Evolutionary conservation across 2,113 vertebrate genomes (phyloP), one percentile per base, ranked within the genome.

Genomic region (Balaeniceps rex): DNA sequence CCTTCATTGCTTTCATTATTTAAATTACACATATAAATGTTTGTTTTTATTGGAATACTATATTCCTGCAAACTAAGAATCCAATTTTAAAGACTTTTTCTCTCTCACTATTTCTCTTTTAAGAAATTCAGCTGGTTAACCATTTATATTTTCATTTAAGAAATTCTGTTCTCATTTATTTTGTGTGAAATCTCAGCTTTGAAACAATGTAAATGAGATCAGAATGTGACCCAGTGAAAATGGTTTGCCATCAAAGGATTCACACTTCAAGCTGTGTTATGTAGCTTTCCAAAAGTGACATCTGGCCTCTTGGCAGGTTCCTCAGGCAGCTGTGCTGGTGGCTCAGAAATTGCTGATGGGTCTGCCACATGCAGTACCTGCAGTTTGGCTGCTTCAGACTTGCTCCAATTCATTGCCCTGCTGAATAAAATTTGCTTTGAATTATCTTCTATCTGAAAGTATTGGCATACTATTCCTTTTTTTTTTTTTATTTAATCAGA

Each of bases 221-320:
- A 94, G 87, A 94, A 93, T 95, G 31, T 87, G 93, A 94, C 92
- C 90, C 76, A 81, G 28, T 86, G 85, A 95, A 80, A 91, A 93
- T 85, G 87, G 92, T 96, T 96, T 97, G 68, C 87, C 82, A 80
- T 96, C 91, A 96, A 96, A 97, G 83, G 57, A 92, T 78, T 89
- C 81, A 80, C 60, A 77, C 71, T 93, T 94, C 90, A 92, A 95
- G 86, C 92, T 94, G 84, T 63, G 61, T 68, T 83, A 96, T 83
- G 79, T 44, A 78, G 92, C 82, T 93, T 94, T 97, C 97, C 97
- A 97, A 96, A 96, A 97, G 64, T 85, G 94, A 96, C 95, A 91
- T 94, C 78, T 88, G 97, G 96, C 92, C 92, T 97, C 94, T 96
- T 96, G 97, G 97, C 96, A 96, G 58, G 65, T 77, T 97, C 65